phyloP scores from a whole-genome alignment of 2,797 vertebrate genomes.

The Malurus splendens region DNA sequence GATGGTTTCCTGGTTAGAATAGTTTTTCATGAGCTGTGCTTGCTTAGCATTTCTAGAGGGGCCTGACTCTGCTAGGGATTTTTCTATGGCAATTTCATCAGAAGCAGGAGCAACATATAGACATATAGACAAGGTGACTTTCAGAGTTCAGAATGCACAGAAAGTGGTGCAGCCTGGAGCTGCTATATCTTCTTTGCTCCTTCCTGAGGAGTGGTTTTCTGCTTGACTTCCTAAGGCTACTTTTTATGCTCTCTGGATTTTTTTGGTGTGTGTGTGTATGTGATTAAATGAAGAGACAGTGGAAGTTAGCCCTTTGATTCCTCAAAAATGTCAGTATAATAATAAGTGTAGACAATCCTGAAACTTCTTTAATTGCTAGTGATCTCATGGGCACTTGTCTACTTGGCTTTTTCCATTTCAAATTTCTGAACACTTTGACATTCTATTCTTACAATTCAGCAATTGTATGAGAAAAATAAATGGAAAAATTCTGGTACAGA shows the following conservation, averaged over 20 bases:
- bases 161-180: neutral
- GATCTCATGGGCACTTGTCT: neutral
- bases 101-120: neutral
- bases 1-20: neutral
- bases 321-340: neutral
- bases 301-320: neutral
- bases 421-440: neutral
- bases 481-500: neutral
- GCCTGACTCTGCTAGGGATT: neutral
- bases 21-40: neutral
- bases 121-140: neutral
- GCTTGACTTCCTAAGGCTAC: neutral
- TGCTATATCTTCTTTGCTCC: neutral
- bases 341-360: neutral
- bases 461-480: neutral
- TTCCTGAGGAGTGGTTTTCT: neutral
- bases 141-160: neutral
- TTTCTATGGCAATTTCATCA: neutral
- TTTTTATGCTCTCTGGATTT: neutral
- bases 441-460: neutral
- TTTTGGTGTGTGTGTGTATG: neutral
- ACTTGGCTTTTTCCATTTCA: neutral
- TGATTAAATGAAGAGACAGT: neutral
- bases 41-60: neutral
- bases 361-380: neutral